A percentile compares a stretch with the other conserved stretches of the same genome.
phyloP scores from a whole-genome alignment of 1,140 invertebrate species.

The Eriosoma lanigerum region DNA sequence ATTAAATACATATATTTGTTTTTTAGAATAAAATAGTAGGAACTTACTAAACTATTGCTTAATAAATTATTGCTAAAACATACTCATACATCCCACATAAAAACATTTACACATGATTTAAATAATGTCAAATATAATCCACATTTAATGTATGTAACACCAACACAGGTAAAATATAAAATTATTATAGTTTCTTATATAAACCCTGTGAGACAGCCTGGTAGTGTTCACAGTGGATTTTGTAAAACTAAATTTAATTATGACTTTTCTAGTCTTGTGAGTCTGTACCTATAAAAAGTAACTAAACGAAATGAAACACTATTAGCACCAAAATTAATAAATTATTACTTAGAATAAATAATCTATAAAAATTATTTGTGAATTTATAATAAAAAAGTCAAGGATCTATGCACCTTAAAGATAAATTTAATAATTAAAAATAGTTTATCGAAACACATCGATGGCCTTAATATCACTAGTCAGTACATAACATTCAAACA shows the following conservation, averaged over 20 bases:
- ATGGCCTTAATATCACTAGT: conserved; percentile 36
- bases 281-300: not conserved
- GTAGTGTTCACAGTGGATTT: conserved; percentile 13
- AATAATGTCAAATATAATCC: not conserved
- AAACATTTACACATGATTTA: not conserved
- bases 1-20: conserved; percentile 27
- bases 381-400: not conserved
- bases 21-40: conserved; percentile 45
- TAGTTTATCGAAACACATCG: conserved; percentile 30
- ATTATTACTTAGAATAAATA: conserved; percentile 8
- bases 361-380: too few species aligned
- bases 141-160: not conserved
- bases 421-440: conserved; percentile 28
- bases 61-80: conserved; percentile 44
- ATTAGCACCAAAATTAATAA: conserved; percentile 37
- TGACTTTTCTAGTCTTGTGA: not conserved
- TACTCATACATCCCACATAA: not conserved
- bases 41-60: conserved; percentile 49
- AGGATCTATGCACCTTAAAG: not conserved
- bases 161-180: not conserved
- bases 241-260: not conserved
- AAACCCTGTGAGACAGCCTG: conserved; percentile 34
- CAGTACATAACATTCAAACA: conserved; percentile 36
- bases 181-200: not conserved
- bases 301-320: not conserved